phyloP scores from a whole-genome alignment of 2,888 invertebrate species.

The Onchidella celtica region DNA sequence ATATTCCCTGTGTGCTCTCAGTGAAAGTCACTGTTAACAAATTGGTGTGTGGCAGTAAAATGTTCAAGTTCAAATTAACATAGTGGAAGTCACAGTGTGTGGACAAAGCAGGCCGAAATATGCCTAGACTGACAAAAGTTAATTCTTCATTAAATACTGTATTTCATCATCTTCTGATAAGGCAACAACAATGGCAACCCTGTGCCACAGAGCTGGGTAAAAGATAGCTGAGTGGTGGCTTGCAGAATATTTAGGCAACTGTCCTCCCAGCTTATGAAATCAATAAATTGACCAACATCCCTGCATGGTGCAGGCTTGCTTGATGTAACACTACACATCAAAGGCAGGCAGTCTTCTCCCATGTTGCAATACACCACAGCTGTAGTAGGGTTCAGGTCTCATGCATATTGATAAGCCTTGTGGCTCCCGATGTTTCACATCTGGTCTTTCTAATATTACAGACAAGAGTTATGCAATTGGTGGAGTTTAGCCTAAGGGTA shows the following conservation, averaged over 20 bases:
- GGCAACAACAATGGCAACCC: too few relatives aligned
- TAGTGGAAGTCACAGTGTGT: too few relatives aligned
- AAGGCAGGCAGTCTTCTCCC: background rate
- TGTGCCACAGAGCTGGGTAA: too few relatives aligned
- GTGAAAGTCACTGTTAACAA: too few relatives aligned
- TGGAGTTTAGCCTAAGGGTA: constrained; percentile 13
- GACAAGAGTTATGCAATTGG: background rate
- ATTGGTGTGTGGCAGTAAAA: too few relatives aligned
- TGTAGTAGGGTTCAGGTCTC: constrained; percentile 4
- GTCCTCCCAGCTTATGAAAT: background rate
- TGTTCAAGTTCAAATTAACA: too few relatives aligned
- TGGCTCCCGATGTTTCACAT: background rate
- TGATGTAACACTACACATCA: constrained; percentile 25
- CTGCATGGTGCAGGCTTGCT: constrained; percentile 9
- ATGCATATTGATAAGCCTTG: constrained; percentile 20
- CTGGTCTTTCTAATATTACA: background rate
- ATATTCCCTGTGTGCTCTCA: too few relatives aligned
- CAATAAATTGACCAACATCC: constrained; percentile 25
- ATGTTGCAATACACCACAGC: background rate
- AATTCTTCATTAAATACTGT: too few relatives aligned
- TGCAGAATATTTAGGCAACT: background rate
- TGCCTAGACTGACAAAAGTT: too few relatives aligned
- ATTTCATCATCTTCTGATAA: too few relatives aligned
- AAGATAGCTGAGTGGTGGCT: background rate
- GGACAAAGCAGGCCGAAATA: too few relatives aligned